Evolutionary conservation across 2,888 invertebrate species (phyloP).

Genomic region (Eretmocerus hayati): DNA sequence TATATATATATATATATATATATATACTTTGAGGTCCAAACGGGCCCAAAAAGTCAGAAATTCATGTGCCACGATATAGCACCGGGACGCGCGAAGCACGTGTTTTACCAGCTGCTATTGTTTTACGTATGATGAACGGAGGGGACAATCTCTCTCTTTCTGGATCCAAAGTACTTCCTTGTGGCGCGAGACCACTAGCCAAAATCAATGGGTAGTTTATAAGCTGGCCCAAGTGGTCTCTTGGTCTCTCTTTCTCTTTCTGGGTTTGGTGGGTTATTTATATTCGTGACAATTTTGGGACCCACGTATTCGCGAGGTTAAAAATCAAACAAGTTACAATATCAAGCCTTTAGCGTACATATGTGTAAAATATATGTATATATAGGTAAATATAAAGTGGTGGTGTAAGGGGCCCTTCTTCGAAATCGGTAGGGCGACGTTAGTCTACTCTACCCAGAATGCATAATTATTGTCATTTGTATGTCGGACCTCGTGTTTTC

Average conservation of each 20-base stretch:
- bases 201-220: constrained; percentile 21
- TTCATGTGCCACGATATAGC: too few relatives aligned
- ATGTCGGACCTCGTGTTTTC: not conserved
- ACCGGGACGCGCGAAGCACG: constrained; percentile 47
- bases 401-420: not conserved
- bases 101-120: constrained; percentile 48
- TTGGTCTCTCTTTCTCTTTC: too few relatives aligned
- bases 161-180: too few relatives aligned
- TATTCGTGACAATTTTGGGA: not conserved
- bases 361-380: not conserved
- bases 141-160: not conserved
- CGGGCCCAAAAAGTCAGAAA: too few relatives aligned
- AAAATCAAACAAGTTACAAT: not conserved
- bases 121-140: constrained; percentile 46
- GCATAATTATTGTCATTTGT: constrained; percentile 20
- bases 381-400: not conserved
- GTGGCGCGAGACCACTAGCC: not conserved
- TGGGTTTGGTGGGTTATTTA: too few relatives aligned
- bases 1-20: too few relatives aligned
- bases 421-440: constrained; percentile 3
- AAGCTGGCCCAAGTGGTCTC: constrained; percentile 14
- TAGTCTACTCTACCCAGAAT: constrained; percentile 15
- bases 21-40: too few relatives aligned
- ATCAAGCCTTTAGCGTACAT: not conserved
- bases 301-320: not conserved